Evolutionary conservation across 2,888 invertebrate species (phyloP), one percentile per base, ranked within the genome.

Genomic region (Thumatha senex): DNA sequence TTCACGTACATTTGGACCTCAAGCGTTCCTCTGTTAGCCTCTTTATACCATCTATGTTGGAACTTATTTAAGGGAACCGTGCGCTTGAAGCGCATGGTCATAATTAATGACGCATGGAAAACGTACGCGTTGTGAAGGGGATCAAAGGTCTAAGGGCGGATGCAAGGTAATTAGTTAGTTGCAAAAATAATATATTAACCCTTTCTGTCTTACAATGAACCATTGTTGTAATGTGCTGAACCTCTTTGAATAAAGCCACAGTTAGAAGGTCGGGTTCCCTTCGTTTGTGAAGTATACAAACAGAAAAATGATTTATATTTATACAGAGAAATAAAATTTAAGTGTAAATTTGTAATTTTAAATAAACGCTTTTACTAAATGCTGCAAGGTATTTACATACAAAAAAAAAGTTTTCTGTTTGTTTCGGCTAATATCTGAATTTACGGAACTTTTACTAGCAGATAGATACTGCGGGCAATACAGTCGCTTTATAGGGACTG

Each of bases 61-160:
- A 68, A 60, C 67, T 73, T 73, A 74, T 74, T 76, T 67, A 74
- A 63, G 63, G 63, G 61, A 62, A 35, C 60, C 58, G 56, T 56
- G 60, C 58, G 63, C 62, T 55, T 56, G 58, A 56, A 47, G 49
- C 69, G 62, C 57, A 48, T 43, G 63, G 65, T 71, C 60, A 72
- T 74, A 65, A 71, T 75, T 74, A 71, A 75, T 67, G 66, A 67
- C 51, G 63, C 59, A 61, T 53, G 49, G 54, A 58, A 61, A 65
- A 57, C 58, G 62, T 50, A 40, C 43, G 52, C 55, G 51, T 48
- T 58, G 54, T 51, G 50, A 56, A 55, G 52, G 48, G 46, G 7
- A 40, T 51, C 39, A 63, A 41, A 46, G 38, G 50, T 40, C 31
- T 34, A 38, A 29, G 34, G 12, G 48, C 50, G 24, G 41, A 31